These are phyloP conservation scores for Premnoplex brunnescens DNA, from an alignment of 2,797 vertebrate genomes.

Conservation along the genomic window DNA sequence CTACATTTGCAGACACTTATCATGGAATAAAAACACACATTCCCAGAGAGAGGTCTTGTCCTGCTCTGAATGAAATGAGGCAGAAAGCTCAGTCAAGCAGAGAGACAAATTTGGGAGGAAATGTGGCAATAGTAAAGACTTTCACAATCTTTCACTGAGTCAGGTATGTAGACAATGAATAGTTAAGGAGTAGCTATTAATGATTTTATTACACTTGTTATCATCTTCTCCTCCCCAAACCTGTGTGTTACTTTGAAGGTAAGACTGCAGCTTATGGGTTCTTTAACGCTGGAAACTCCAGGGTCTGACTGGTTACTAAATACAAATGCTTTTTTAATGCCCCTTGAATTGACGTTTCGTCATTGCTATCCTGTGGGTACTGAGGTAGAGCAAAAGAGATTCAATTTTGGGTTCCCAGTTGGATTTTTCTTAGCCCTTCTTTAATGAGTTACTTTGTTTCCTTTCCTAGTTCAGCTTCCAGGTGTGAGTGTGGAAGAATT, in stretches of 20 bases:
- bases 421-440: neutral
- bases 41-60: neutral
- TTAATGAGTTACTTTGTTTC: neutral
- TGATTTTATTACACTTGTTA: neutral
- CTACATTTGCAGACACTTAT: neutral
- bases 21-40: neutral
- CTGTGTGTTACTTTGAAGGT: neutral
- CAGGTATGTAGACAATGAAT: rapidly evolving
- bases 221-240: neutral
- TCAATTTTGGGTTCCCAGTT: neutral
- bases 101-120: neutral
- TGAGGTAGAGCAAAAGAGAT: neutral
- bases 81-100: neutral
- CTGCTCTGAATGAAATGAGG: neutral
- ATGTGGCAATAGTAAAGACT: neutral
- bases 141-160: rapidly evolving
- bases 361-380: neutral
- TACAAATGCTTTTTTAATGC: neutral
- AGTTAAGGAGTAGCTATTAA: neutral
- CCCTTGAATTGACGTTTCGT: neutral
- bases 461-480: neutral
- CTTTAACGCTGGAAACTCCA: neutral
- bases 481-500: neutral
- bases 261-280: neutral
- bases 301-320: neutral